These are phyloP conservation scores for Danio kyathit DNA, from an alignment of 2,797 vertebrate species.

Conservation along the genomic window DNA sequence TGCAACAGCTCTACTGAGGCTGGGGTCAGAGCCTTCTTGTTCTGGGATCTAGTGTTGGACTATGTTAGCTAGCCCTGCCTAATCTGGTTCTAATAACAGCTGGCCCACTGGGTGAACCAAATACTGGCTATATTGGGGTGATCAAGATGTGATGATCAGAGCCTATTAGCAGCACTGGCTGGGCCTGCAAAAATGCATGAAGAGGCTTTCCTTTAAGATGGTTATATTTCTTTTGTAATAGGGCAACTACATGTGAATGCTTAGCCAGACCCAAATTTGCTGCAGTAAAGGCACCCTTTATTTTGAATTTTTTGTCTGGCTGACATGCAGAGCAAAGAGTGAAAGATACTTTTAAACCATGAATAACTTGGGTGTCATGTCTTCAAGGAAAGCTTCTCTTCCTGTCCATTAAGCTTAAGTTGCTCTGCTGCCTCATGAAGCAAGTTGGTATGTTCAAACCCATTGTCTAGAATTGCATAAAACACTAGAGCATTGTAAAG, in stretches of 20 bases:
- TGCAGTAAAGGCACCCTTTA: slow-evolving; percentile 2
- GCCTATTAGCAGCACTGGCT: background rate
- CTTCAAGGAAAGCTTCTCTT: background rate
- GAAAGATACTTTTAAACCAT: background rate
- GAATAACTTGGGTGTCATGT: background rate
- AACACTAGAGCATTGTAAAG: too few relatives aligned
- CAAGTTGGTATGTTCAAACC: slow-evolving; percentile 5
- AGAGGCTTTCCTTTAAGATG: background rate
- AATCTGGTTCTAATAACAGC: background rate
- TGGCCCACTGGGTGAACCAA: background rate
- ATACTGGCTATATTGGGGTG: background rate
- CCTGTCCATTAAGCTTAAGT: slow-evolving; percentile 1
- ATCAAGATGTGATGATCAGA: slow-evolving; percentile 9
- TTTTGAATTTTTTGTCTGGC: background rate
- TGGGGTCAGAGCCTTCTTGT: background rate
- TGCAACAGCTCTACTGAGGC: background rate
- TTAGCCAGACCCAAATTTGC: background rate
- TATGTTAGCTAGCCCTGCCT: background rate
- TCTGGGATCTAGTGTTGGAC: background rate
- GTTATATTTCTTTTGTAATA: background rate
- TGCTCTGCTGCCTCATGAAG: slow-evolving; percentile 17
- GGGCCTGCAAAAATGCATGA: background rate
- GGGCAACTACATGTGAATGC: background rate
- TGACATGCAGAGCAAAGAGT: background rate
- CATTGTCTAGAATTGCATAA: slow-evolving; percentile 45